Base-by-base conservation (phyloP, 2,888 invertebrate species). In the Epistrophella euchroma region DNA sequence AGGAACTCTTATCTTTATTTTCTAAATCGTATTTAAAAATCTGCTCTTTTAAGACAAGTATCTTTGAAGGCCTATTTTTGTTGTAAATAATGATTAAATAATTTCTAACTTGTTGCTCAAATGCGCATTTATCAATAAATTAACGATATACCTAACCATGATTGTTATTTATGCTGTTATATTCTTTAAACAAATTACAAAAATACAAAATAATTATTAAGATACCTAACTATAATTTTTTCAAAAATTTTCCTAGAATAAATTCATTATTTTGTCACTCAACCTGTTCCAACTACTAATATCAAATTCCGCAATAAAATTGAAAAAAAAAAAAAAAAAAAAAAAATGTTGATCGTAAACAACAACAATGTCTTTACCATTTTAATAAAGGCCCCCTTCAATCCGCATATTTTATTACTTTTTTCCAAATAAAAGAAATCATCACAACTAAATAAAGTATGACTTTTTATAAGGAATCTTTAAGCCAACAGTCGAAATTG, bases 231-330 rank as follows among this genome's bases (percentile, higher is more conserved):
- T 1, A 35, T 17, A 56, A n/a, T n/a, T 17, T 35, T 13, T 19
- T 35, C 6, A 13, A 58, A 58, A 58, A 58, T 40, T 4, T 40
- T 40, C 60, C 22, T 60, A 60, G 40, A 22, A 60, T 60, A 64
- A 45, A 43, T 19, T 56, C 13, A 43, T 32, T 47, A 50, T n/a
- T 15, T 35, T 66, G 32, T 66, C 66, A 50, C 19, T 47, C 22
- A 50, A 66, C 66, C 66, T n/a, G 66, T 66, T 66, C 22, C 0
- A 35, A 35, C 50, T 66, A 47, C 66, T 50, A 19, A 66, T 66
- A 35, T 66, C 35, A 50, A 19, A 66, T 66, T 66, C 66, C 66
- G 43, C 19, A 22, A 19, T 50, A 4, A 35, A 66, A 66, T 50
- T 50, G 32, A 52, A 10, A 52, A 52, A 15, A 9, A 37, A 4